Conservation (phyloP, 2,888 invertebrate genomes). For the Synergus japonicus region DNA sequence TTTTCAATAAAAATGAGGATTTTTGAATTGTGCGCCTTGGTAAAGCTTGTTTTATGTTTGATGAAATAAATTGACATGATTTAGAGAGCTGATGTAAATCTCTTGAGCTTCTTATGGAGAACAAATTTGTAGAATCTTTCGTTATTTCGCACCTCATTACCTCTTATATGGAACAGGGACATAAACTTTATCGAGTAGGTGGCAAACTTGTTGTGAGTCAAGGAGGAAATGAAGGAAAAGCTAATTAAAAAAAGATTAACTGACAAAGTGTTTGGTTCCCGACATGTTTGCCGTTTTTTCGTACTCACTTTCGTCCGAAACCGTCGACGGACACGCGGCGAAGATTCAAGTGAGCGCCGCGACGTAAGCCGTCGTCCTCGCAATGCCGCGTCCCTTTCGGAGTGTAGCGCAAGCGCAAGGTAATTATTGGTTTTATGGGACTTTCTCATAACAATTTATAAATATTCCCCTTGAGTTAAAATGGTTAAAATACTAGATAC, state of each 20-base stretch:
- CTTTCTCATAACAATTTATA: slow-evolving; percentile 20
- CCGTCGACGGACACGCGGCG: slow-evolving; percentile 51
- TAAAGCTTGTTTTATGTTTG: background rate
- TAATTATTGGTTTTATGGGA: slow-evolving; percentile 29
- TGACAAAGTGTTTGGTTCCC: background rate
- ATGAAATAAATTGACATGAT: background rate
- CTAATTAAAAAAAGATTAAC: background rate
- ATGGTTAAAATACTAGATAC: background rate
- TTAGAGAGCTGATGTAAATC: slow-evolving; percentile 9
- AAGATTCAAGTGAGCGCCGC: slow-evolving; percentile 58
- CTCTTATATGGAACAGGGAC: background rate
- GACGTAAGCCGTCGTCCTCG: slow-evolving; percentile 47
- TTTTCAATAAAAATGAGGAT: background rate
- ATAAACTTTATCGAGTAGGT: background rate
- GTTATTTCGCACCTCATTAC: slow-evolving; percentile 31
- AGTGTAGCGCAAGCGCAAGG: slow-evolving; percentile 23
- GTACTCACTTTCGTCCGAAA: slow-evolving; percentile 40
- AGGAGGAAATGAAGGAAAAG: background rate
- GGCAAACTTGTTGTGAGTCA: background rate
- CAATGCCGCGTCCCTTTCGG: slow-evolving; percentile 47
- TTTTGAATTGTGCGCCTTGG: background rate
- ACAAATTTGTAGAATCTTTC: background rate
- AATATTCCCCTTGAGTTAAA: background rate
- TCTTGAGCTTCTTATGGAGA: slow-evolving; percentile 7
- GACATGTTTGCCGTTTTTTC: slow-evolving; percentile 31